A percentile compares a stretch with the other conserved stretches of the same genome.
phyloP scores from a whole-genome alignment of 1,140 invertebrate species.

The Saxidomus purpurata region DNA sequence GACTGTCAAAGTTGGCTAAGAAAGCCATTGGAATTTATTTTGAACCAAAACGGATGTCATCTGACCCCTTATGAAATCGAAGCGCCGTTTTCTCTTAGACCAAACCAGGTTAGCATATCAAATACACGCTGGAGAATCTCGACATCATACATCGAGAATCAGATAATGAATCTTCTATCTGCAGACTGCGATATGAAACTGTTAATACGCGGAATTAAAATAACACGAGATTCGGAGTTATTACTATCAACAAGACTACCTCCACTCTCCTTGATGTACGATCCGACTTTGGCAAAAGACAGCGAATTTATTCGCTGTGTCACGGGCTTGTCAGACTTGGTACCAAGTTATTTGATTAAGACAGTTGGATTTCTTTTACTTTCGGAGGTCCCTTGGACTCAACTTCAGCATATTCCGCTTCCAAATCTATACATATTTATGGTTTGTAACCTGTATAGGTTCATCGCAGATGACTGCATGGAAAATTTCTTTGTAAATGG shows the following conservation, averaged over 20 bases:
- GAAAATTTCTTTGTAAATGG: constrained; percentile 25
- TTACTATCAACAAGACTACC: background rate
- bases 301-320: background rate
- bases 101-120: too few species aligned
- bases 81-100: constrained; percentile 1
- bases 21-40: background rate
- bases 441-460: background rate
- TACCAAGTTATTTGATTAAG: constrained; percentile 46
- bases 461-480: background rate
- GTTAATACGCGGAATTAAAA: background rate
- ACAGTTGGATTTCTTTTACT: background rate
- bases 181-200: background rate
- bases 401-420: background rate
- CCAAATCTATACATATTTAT: background rate
- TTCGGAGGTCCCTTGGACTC: background rate
- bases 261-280: background rate
- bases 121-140: constrained; percentile 45
- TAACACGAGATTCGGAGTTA: background rate
- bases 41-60: background rate
- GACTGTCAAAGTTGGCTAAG: background rate
- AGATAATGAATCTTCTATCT: background rate
- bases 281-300: background rate
- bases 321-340: background rate
- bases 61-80: background rate
- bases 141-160: constrained; percentile 52